A percentile compares a stretch with the other conserved stretches of the same genome.
These are phyloP conservation scores for Chelonus formosanus DNA, from an alignment of 2,888 invertebrate species.

Conservation along the genomic window DNA sequence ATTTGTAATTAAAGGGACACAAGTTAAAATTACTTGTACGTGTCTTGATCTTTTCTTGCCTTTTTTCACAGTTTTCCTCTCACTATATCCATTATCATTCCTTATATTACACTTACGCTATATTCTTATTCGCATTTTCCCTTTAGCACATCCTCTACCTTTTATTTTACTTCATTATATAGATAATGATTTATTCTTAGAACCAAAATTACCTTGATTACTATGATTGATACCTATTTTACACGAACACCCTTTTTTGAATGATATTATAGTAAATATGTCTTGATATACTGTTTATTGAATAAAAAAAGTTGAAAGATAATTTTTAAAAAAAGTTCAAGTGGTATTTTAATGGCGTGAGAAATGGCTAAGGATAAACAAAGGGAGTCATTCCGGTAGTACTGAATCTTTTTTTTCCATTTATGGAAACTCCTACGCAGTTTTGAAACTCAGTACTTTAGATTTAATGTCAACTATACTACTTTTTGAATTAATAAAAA, in stretches of 20 bases:
- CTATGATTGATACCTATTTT: too few relatives aligned
- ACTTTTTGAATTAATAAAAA: not conserved
- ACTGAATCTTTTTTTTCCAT: constrained; percentile 28
- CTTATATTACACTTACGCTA: too few relatives aligned
- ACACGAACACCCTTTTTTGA: too few relatives aligned
- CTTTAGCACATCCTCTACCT: too few relatives aligned
- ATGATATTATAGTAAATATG: too few relatives aligned
- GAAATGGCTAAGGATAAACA: constrained; percentile 5
- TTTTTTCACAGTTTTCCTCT: constrained; percentile 5
- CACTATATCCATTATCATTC: constrained; percentile 15
- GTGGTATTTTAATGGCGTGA: not conserved
- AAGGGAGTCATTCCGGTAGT: constrained; percentile 28
- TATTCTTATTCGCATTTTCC: too few relatives aligned
- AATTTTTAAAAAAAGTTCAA: too few relatives aligned
- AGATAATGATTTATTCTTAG: too few relatives aligned
- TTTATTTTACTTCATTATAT: too few relatives aligned
- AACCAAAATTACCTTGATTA: too few relatives aligned
- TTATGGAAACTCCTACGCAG: constrained; percentile 26
- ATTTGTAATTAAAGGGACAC: constrained; percentile 49
- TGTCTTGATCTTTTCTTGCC: constrained; percentile 24
- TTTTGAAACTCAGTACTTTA: not conserved
- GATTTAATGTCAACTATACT: not conserved
- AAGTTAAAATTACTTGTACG: constrained; percentile 45
- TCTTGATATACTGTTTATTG: too few relatives aligned
- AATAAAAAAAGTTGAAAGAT: too few relatives aligned